A percentile compares a stretch with the other conserved stretches of the same genome.
Evolutionary conservation across 2,113 vertebrate genomes (phyloP).

Genomic region (Chunga burmeisteri): DNA sequence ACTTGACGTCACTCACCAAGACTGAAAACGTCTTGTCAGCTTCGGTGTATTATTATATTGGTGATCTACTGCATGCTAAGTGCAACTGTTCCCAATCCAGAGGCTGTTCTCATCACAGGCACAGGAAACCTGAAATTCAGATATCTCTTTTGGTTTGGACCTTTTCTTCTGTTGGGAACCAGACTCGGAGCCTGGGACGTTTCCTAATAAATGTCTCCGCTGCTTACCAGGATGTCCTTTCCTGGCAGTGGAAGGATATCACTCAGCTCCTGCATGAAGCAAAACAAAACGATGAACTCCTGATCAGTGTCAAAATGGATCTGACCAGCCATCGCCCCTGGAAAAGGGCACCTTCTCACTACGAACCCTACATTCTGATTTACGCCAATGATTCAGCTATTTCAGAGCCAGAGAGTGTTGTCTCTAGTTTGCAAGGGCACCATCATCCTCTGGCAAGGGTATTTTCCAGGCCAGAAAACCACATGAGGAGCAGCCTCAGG

Average conservation of each 20-base stretch:
- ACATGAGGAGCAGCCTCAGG: not conserved
- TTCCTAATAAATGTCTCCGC: conserved; percentile 79
- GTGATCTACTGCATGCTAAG: conserved; percentile 75
- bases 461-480: conserved; percentile 46
- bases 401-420: conserved; percentile 87
- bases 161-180: conserved; percentile 74
- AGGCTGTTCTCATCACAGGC: conserved; percentile 57
- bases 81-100: conserved; percentile 60
- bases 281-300: conserved; percentile 79
- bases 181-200: conserved; percentile 75
- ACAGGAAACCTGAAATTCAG: conserved; percentile 68
- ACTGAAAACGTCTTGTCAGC: conserved; percentile 92
- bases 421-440: conserved; percentile 82
- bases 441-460: conserved; percentile 44
- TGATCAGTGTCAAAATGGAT: conserved; percentile 83
- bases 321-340: conserved; percentile 58
- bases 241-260: conserved; percentile 94
- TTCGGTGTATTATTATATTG: conserved; percentile 85
- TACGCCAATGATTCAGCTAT: conserved; percentile 94
- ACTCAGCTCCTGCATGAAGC: conserved; percentile 82
- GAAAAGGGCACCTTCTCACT: conserved; percentile 71
- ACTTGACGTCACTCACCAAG: conserved; percentile 90
- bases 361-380: conserved; percentile 89
- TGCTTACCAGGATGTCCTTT: conserved; percentile 66
- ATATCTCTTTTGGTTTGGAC: conserved; percentile 84